Conservation (phyloP, 2,113 vertebrate species). For the Emberiza fucata region DNA sequence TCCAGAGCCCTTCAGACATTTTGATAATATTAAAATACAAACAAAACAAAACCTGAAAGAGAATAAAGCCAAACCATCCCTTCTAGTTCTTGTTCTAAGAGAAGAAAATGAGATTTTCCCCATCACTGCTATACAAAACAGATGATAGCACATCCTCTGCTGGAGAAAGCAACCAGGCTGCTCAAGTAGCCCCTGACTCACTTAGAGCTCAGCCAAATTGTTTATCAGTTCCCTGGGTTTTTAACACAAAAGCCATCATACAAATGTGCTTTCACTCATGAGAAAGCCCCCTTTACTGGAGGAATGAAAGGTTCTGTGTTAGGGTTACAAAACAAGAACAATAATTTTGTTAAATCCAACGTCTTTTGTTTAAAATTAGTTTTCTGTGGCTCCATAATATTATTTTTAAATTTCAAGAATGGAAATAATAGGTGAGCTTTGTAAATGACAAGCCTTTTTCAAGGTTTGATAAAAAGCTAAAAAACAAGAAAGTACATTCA, state of each 20-base stretch:
- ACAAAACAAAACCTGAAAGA: neutral
- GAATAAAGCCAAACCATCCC: neutral
- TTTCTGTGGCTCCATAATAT: neutral
- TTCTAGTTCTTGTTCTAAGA: slow-evolving; percentile 14
- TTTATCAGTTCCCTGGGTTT: neutral
- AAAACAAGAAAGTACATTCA: neutral
- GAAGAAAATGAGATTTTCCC: neutral
- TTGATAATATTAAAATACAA: neutral
- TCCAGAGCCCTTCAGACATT: neutral
- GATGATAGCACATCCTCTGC: neutral
- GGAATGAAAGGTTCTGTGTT: neutral
- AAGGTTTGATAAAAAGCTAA: slow-evolving; percentile 10
- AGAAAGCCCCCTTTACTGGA: neutral
- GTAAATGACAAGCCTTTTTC: neutral
- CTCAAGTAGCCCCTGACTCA: neutral
- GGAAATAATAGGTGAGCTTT: neutral
- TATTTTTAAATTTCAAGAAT: slow-evolving; percentile 6
- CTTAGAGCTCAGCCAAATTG: neutral
- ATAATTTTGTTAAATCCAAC: neutral
- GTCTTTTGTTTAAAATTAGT: neutral
- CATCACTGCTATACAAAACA: neutral
- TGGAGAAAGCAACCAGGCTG: neutral
- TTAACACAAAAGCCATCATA: neutral
- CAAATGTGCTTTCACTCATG: neutral
- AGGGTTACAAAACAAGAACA: neutral